Percentiles rank a stretch among this genome's conserved stretches.
Evolutionary conservation across 1,140 invertebrate species (phyloP).

Genomic region (Goniozus legneri): DNA sequence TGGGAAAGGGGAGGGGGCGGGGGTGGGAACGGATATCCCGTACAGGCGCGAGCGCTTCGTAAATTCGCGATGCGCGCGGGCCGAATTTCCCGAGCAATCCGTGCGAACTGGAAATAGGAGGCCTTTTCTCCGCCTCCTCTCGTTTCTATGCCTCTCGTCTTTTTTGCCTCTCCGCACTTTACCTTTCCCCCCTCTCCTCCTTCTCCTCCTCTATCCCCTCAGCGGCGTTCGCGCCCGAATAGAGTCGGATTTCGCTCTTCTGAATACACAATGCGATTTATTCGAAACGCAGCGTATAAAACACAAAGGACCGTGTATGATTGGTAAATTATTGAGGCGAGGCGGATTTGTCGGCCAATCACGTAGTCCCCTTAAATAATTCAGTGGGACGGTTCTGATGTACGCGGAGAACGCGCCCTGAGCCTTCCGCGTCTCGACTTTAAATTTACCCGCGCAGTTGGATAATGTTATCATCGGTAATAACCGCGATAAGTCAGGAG

Average conservation of each 20-base stretch:
- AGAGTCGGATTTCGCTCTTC: slow-evolving; percentile 43
- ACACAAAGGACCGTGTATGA: slow-evolving; percentile 51
- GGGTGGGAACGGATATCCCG: too few relatives aligned
- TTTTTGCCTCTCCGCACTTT: slow-evolving; percentile 14
- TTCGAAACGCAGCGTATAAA: slow-evolving; percentile 42
- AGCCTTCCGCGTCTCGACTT: slow-evolving; percentile 1
- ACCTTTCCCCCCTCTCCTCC: slow-evolving; percentile 12
- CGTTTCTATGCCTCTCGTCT: too few relatives aligned
- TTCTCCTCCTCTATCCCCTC: slow-evolving; percentile 3
- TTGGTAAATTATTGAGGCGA: slow-evolving; percentile 54
- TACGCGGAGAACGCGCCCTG: slow-evolving; percentile 6
- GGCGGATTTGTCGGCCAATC: slow-evolving; percentile 50
- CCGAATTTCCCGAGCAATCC: slow-evolving; percentile 45
- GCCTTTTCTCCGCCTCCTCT: slow-evolving; percentile 25
- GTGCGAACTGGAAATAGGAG: slow-evolving; percentile 40
- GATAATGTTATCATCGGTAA: too few relatives aligned
- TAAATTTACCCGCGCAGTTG: too few relatives aligned
- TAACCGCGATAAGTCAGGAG: too few relatives aligned
- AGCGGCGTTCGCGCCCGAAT: slow-evolving; percentile 28
- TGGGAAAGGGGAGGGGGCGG: too few relatives aligned
- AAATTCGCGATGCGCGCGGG: slow-evolving; percentile 47
- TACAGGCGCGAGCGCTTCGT: too few relatives aligned
- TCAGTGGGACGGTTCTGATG: slow-evolving; percentile 29
- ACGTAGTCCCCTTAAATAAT: slow-evolving; percentile 53
- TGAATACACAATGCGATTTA: slow-evolving; percentile 56